Evolutionary conservation across 2,797 vertebrate genomes (phyloP).

Genomic region (Trachops cirrhosus): DNA sequence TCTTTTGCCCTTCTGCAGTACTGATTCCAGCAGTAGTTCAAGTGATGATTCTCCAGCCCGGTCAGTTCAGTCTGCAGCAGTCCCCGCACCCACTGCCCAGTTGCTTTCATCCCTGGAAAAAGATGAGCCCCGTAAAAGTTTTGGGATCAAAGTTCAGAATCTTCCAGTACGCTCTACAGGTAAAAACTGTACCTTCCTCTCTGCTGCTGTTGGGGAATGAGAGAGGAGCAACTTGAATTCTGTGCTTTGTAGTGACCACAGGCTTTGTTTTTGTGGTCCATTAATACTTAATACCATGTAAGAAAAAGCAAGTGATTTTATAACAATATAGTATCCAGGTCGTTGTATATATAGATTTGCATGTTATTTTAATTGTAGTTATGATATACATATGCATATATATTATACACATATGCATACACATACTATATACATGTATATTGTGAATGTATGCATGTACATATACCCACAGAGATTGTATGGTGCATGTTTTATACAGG

Average conservation of each 20-base stretch:
- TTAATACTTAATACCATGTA: neutral
- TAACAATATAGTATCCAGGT: neutral
- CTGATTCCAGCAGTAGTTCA: slow-evolving; percentile 97
- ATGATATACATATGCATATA: neutral
- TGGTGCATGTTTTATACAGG: neutral
- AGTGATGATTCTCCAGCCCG: slow-evolving; percentile 97
- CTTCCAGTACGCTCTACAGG: slow-evolving; percentile 99
- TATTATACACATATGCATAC: neutral
- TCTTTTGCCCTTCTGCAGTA: slow-evolving; percentile 72
- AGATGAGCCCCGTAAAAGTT: slow-evolving; percentile 98
- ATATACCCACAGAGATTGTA: neutral
- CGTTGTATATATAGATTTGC: neutral
- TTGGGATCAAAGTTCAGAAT: slow-evolving; percentile 99
- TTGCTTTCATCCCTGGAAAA: slow-evolving; percentile 94
- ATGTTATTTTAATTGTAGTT: neutral
- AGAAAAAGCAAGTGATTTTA: neutral
- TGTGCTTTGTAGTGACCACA: neutral
- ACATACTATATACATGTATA: neutral
- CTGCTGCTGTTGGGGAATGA: fast-evolving
- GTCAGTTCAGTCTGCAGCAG: slow-evolving; percentile 96
- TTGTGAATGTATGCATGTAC: neutral
- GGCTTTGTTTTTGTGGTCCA: neutral
- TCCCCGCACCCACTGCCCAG: slow-evolving; percentile 94
- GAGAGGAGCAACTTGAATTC: neutral
- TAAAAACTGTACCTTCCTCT: slow-evolving; percentile 68